phyloP scores from a whole-genome alignment of 2,113 vertebrate genomes.

The Pelobates fuscus region DNA sequence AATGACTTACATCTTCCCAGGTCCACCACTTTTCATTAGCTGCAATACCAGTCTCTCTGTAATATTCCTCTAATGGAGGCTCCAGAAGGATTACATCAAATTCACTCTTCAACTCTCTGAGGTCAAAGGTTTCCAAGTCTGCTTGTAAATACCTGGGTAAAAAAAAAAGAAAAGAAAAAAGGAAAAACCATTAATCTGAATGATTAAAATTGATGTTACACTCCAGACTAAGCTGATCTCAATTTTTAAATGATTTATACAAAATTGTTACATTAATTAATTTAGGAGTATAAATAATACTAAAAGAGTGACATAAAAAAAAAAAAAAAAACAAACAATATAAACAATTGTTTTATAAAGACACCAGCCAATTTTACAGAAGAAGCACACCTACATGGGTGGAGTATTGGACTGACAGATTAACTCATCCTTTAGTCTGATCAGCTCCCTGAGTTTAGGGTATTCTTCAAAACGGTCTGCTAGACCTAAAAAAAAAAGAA shows the following conservation, averaged over 20 bases:
- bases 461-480: slow-evolving; percentile 98
- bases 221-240: too few relatives aligned
- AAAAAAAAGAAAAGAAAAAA: background rate
- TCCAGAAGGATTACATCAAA: slow-evolving; percentile 97
- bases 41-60: slow-evolving; percentile 93
- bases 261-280: too few relatives aligned
- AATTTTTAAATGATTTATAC: too few relatives aligned
- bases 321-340: too few relatives aligned
- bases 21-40: slow-evolving; percentile 95
- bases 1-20: slow-evolving; percentile 90
- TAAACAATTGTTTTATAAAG: too few relatives aligned
- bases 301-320: too few relatives aligned
- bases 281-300: too few relatives aligned
- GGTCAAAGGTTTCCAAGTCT: slow-evolving; percentile 89
- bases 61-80: slow-evolving; percentile 93
- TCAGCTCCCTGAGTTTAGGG: slow-evolving; percentile 94
- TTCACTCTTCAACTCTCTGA: slow-evolving; percentile 88
- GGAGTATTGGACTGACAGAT: slow-evolving; percentile 94
- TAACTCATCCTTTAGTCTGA: slow-evolving; percentile 94
- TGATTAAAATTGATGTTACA: too few relatives aligned
- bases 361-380: background rate
- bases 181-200: background rate
- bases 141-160: slow-evolving; percentile 89
- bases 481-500: slow-evolving; percentile 75
- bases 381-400: slow-evolving; percentile 81